Evolutionary conservation across 2,113 vertebrate species (phyloP).

Genomic region (Scomber japonicus): DNA sequence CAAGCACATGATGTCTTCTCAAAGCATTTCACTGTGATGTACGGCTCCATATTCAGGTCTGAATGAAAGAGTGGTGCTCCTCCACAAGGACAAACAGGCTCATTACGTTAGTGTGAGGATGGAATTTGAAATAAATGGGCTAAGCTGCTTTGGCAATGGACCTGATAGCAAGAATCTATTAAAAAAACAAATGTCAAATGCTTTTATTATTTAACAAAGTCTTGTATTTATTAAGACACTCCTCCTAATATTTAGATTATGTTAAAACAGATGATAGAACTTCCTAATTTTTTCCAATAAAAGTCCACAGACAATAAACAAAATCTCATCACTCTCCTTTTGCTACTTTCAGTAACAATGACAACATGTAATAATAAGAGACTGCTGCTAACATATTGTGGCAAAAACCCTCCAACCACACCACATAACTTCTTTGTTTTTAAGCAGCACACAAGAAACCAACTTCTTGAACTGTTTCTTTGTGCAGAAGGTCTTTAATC

Average conservation of each 20-base stretch:
- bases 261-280: no score
- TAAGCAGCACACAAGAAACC: not conserved
- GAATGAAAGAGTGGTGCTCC: conserved; percentile 19
- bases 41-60: not conserved
- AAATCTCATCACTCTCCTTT: not conserved
- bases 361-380: not conserved
- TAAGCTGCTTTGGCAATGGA: not conserved
- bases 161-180: no score
- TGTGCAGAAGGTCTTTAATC: no score
- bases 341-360: not conserved
- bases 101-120: not conserved
- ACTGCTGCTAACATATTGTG: not conserved
- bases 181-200: no score
- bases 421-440: not conserved
- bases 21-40: not conserved
- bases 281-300: not conserved
- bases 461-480: not conserved
- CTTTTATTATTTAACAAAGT: no score
- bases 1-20: conserved; percentile 35
- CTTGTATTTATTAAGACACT: no score
- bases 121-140: not conserved
- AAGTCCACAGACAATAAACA: not conserved
- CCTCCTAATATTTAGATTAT: no score
- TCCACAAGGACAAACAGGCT: conserved; percentile 36
- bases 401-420: not conserved